Percentiles rank a stretch among this genome's conserved stretches.
Conservation (phyloP, 2,113 vertebrate species). For the Mobula birostris region DNA sequence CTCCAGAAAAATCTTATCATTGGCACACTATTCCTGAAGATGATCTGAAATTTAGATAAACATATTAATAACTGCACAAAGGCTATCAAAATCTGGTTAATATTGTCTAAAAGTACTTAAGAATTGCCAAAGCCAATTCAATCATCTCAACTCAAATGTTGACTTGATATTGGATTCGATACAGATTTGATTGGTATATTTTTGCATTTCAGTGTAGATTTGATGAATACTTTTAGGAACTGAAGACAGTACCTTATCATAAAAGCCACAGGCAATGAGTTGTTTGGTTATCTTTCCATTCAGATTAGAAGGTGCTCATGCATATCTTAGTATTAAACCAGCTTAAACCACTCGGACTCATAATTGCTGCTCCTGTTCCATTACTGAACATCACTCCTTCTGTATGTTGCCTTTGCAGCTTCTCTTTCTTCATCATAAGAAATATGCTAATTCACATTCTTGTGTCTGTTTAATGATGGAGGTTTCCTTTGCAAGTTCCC, state of each 20-base stretch:
- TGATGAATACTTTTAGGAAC: not conserved
- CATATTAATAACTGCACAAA: not conserved
- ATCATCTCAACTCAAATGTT: too few relatives aligned
- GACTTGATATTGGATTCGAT: not conserved
- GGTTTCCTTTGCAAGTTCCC: not conserved
- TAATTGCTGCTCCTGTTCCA: not conserved
- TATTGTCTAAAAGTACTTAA: not conserved
- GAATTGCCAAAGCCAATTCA: not conserved
- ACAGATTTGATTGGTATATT: not conserved
- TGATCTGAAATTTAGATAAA: not conserved
- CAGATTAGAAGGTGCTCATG: not conserved
- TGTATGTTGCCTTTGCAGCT: not conserved
- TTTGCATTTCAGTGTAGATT: not conserved
- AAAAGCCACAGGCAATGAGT: not conserved
- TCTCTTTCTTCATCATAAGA: not conserved
- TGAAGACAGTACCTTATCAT: not conserved
- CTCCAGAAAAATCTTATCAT: not conserved
- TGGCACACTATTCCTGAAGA: not conserved
- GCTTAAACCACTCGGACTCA: not conserved
- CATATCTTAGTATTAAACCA: too few relatives aligned
- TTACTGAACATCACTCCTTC: too few relatives aligned
- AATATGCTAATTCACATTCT: not conserved
- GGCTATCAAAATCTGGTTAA: not conserved
- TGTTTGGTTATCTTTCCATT: not conserved
- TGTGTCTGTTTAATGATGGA: not conserved